Percentiles rank a stretch among this genome's conserved stretches.
These are phyloP conservation scores for Pimephales promelas DNA, from an alignment of 2,113 vertebrate species.

Conservation along the genomic window DNA sequence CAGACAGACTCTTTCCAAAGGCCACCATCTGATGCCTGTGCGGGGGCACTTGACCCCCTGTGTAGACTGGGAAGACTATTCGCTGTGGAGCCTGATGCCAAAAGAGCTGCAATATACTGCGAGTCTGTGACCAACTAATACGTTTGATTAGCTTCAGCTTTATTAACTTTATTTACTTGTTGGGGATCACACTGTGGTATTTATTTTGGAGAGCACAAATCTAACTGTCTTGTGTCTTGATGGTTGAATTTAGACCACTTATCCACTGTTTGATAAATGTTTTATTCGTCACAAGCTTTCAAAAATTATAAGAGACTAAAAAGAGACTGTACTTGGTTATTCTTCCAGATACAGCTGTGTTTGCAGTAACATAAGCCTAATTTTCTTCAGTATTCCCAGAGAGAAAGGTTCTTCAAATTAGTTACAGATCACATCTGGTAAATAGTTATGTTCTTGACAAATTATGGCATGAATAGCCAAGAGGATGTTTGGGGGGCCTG, in stretches of 20 bases:
- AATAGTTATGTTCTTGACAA: constrained; percentile 29
- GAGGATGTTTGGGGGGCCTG: constrained; percentile 26
- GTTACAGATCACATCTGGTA: constrained; percentile 29
- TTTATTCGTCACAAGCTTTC: constrained; percentile 10
- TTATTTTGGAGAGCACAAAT: background rate
- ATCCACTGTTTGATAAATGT: background rate
- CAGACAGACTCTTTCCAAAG: constrained; percentile 66
- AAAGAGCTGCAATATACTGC: constrained; percentile 25
- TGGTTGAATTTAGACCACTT: background rate
- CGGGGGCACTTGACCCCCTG: constrained; percentile 39
- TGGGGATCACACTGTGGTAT: background rate
- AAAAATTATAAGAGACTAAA: constrained; percentile 12
- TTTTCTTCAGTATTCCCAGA: constrained; percentile 31
- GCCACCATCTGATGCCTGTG: constrained; percentile 59
- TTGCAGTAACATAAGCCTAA: background rate
- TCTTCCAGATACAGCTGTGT: constrained; percentile 25
- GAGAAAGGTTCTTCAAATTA: too few species aligned
- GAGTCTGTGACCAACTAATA: constrained; percentile 9
- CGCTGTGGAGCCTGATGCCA: constrained; percentile 48
- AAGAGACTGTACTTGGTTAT: background rate
- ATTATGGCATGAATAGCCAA: constrained; percentile 17
- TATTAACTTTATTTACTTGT: too few species aligned
- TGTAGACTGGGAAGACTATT: constrained; percentile 38
- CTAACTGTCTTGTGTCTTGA: background rate
- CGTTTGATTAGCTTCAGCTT: constrained; percentile 12